Evolutionary conservation across 2,797 vertebrate species (phyloP).

Genomic region (Thamnophis elegans): DNA sequence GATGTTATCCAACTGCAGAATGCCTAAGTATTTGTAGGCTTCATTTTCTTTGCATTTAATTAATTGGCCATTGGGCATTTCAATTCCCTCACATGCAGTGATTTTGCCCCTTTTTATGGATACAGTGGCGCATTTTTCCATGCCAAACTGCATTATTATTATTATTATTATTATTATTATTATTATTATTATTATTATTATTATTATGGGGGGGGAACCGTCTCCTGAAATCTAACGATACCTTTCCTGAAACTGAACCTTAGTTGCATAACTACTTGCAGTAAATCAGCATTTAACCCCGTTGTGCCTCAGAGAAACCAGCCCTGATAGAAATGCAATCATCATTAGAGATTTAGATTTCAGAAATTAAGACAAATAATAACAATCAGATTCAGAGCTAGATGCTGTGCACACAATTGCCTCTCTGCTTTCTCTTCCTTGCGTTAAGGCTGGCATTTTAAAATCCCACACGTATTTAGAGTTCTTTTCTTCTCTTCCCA

Average conservation of each 20-base stretch:
- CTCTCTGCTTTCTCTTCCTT: not conserved
- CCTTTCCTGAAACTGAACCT: not conserved
- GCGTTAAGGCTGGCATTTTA: conserved; percentile 36
- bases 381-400: not conserved
- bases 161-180: too few relatives aligned
- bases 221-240: not conserved
- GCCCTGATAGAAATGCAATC: not conserved
- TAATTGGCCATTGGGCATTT: too few relatives aligned
- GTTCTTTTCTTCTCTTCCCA: not conserved
- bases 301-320: not conserved
- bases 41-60: too few relatives aligned
- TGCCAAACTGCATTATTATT: too few relatives aligned
- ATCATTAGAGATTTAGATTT: not conserved
- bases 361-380: not conserved
- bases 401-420: not conserved
- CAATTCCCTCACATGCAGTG: too few relatives aligned
- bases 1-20: too few relatives aligned
- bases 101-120: too few relatives aligned
- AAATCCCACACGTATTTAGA: conserved; percentile 21
- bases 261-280: not conserved
- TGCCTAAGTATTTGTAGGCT: too few relatives aligned
- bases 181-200: too few relatives aligned
- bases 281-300: not conserved
- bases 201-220: too few relatives aligned
- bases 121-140: too few relatives aligned